phyloP scores from a whole-genome alignment of 2,888 invertebrate genomes.

The Drosophila kuntzei region DNA sequence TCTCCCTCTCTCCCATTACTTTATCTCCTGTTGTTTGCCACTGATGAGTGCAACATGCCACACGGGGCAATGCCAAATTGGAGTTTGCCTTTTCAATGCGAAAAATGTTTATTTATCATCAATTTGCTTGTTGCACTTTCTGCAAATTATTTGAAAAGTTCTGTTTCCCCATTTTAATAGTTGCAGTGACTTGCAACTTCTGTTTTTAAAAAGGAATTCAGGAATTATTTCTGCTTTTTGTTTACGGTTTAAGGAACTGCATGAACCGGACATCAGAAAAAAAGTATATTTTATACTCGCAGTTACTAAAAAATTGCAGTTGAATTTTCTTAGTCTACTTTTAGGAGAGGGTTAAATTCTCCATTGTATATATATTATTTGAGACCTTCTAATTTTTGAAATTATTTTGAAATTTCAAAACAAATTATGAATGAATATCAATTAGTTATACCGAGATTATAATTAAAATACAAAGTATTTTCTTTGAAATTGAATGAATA shows the following conservation, averaged over 20 bases:
- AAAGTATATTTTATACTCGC: background rate
- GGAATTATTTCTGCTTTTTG: background rate
- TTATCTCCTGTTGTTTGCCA: background rate
- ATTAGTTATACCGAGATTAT: no score
- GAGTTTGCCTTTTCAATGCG: conserved; percentile 16
- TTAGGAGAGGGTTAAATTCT: no score
- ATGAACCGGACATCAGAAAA: background rate
- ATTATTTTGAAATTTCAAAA: no score
- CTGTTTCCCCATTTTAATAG: conserved; percentile 18
- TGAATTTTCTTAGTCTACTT: background rate
- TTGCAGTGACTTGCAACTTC: conserved; percentile 5
- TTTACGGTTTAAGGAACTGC: background rate
- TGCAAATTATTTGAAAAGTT: conserved; percentile 33
- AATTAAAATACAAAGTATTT: background rate
- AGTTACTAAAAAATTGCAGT: background rate
- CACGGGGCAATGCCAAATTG: background rate
- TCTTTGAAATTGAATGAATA: background rate
- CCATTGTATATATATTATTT: no score
- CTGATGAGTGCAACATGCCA: conserved; percentile 2
- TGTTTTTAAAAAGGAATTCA: background rate
- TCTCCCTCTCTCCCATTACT: background rate
- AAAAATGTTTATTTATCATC: conserved; percentile 68
- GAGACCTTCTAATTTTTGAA: no score
- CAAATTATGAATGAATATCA: no score
- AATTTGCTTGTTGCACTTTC: conserved; percentile 57